A percentile compares a stretch with the other conserved stretches of the same genome.
phyloP scores from a whole-genome alignment of 2,888 invertebrate species.

The Heliconius erato region DNA sequence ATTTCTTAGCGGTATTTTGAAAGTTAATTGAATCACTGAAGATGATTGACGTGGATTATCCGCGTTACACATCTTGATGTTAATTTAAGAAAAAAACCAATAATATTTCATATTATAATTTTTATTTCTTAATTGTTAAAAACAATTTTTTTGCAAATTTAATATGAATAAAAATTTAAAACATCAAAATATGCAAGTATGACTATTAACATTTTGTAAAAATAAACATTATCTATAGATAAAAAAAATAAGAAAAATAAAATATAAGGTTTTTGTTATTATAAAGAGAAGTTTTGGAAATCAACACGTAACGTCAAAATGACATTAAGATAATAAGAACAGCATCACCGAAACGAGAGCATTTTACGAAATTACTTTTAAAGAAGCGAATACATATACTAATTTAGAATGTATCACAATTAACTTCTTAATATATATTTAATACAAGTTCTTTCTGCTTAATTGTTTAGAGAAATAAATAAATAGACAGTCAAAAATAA shows the following conservation, averaged over 20 bases:
- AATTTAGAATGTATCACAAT: not conserved
- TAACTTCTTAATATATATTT: not conserved
- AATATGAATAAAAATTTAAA: not conserved
- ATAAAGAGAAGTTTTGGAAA: constrained; percentile 1
- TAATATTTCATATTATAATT: not conserved
- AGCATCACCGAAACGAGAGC: constrained; percentile 26
- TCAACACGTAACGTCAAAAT: constrained; percentile 33
- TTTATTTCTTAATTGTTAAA: not conserved
- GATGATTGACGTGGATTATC: constrained; percentile 44
- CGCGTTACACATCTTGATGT: constrained; percentile 32
- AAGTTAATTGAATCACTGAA: constrained; percentile 40
- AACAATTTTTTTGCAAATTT: too few species aligned
- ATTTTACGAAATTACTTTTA: constrained; percentile 10
- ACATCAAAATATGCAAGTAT: not conserved
- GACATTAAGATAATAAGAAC: constrained; percentile 20
- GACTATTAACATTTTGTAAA: not conserved
- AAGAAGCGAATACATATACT: not conserved
- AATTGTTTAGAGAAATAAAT: too few species aligned
- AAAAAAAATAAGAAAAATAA: not conserved
- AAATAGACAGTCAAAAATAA: not conserved
- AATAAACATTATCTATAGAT: not conserved
- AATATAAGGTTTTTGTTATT: not conserved
- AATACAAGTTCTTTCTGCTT: too few species aligned
- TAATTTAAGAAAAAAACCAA: constrained; percentile 4
- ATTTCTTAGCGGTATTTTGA: constrained; percentile 33